Percentiles rank a stretch among this genome's conserved stretches.
phyloP scores from a whole-genome alignment of 2,797 vertebrate species.

The Ficedula albicollis region DNA sequence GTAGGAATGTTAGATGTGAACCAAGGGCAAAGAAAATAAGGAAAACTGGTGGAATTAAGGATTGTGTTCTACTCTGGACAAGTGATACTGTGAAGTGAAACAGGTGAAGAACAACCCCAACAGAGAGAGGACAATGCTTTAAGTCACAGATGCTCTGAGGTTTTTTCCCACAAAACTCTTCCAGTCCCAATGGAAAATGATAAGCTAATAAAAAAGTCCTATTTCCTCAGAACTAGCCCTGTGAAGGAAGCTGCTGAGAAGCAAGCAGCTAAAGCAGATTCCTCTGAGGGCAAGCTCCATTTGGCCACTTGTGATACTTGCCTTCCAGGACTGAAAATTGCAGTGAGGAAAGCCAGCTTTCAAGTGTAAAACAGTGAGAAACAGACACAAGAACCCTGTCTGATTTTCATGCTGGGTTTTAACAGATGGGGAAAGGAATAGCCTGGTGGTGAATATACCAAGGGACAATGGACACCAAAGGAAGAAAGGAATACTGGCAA shows the following conservation, averaged over 20 bases:
- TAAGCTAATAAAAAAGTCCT: background rate
- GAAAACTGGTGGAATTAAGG: background rate
- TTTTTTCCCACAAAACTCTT: background rate
- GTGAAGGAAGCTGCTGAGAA: background rate
- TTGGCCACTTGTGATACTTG: background rate
- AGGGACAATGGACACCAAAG: background rate
- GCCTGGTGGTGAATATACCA: background rate
- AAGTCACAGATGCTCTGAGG: background rate
- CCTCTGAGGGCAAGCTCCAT: background rate
- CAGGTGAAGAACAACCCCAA: background rate
- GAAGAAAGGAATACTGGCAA: background rate
- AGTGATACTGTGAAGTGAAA: background rate
- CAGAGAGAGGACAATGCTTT: background rate
- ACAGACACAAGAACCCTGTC: background rate
- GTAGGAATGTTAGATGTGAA: background rate
- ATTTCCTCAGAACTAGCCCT: background rate
- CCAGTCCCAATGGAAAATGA: background rate
- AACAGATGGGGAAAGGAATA: background rate
- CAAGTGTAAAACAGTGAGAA: background rate
- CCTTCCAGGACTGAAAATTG: background rate
- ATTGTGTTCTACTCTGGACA: background rate
- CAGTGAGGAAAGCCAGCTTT: background rate
- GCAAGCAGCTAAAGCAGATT: background rate
- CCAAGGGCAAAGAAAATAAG: background rate
- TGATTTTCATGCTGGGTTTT: background rate